Evolutionary conservation across 2,888 invertebrate species (phyloP).

Genomic region (Litoditis marina): DNA sequence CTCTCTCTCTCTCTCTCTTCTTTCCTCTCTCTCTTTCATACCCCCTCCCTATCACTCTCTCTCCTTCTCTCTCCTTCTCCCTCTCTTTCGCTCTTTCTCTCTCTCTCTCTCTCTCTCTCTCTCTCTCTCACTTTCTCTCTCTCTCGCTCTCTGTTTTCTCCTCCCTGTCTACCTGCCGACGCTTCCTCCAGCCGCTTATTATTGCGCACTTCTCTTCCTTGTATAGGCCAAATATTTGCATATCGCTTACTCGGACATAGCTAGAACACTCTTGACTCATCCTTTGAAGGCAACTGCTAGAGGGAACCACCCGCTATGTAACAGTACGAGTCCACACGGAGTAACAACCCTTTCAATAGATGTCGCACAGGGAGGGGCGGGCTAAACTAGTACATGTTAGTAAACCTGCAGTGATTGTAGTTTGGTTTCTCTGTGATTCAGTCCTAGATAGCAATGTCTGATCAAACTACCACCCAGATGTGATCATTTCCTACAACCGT

Average conservation of each 20-base stretch:
- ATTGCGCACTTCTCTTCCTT: conserved; percentile 14
- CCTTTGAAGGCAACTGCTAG: conserved; percentile 11
- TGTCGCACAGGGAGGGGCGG: no score
- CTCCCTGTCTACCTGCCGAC: neutral
- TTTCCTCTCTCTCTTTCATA: neutral
- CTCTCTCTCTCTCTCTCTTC: neutral
- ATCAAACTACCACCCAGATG: no score
- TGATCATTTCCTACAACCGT: no score
- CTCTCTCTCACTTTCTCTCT: neutral
- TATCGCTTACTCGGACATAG: conserved; percentile 24
- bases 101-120: neutral
- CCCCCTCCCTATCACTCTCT: conserved; percentile 1
- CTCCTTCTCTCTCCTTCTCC: neutral
- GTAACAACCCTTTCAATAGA: no score
- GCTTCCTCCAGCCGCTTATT: conserved; percentile 7
- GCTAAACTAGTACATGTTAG: no score
- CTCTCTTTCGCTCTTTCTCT: neutral
- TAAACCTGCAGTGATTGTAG: no score
- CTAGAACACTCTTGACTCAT: conserved; percentile 19
- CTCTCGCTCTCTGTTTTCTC: neutral
- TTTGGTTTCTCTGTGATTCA: no score
- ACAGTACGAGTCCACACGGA: no score
- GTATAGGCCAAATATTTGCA: conserved; percentile 19
- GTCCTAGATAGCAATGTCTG: no score
- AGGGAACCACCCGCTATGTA: no score